Percentiles rank a stretch among this genome's conserved stretches.
These are phyloP conservation scores for Etia nguti DNA, from an alignment of 2,113 vertebrate species.

Conservation along the genomic window DNA sequence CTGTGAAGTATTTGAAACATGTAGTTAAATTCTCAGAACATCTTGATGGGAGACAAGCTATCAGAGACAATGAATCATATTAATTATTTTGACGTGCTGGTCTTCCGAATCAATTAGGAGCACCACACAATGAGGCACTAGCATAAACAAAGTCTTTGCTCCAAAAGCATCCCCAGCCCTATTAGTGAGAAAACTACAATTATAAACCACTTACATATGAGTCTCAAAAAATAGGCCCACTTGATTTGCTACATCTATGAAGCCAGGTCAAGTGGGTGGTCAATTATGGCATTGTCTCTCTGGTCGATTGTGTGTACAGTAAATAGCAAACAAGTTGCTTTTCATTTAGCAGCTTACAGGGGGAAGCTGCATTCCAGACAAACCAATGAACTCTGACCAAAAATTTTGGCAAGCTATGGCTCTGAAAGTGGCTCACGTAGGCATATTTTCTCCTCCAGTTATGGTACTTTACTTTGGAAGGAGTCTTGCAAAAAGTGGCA, in stretches of 20 bases:
- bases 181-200: conserved; percentile 55
- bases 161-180: conserved; percentile 38
- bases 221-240: conserved; percentile 12
- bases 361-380: neutral
- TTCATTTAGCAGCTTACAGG: conserved; percentile 13
- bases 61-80: conserved; percentile 57
- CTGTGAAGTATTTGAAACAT: conserved; percentile 5
- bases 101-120: conserved; percentile 63
- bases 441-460: neutral
- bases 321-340: conserved; percentile 33
- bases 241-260: conserved; percentile 2
- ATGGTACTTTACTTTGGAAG: neutral
- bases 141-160: conserved; percentile 52
- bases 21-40: conserved; percentile 7
- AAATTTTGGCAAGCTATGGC: neutral
- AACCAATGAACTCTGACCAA: conserved; percentile 37
- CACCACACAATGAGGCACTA: conserved; percentile 36
- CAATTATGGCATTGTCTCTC: conserved; percentile 39
- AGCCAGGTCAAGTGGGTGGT: conserved; percentile 51
- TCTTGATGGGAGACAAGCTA: conserved; percentile 27
- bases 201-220: conserved; percentile 38
- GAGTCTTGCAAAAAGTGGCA: neutral
- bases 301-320: conserved; percentile 27
- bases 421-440: neutral
- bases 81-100: conserved; percentile 60